Percentiles rank a stretch among this genome's conserved stretches.
Conservation (phyloP, 2,797 vertebrate genomes). For the Anomalospiza imberbis region DNA sequence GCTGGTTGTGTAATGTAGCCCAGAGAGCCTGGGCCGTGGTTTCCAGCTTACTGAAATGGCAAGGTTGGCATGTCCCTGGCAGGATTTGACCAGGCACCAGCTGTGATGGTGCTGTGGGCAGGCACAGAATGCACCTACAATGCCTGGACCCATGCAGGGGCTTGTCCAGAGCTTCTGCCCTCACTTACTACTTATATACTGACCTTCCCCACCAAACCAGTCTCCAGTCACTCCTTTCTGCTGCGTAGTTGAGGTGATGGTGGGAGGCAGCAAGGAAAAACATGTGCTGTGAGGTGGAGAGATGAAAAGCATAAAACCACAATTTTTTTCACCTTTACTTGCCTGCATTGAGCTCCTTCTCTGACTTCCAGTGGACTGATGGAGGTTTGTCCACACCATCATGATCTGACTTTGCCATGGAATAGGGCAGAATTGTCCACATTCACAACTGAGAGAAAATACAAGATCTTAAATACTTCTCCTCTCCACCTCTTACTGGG, state of each 20-base stretch:
- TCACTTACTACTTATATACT: not conserved
- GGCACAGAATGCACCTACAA: not conserved
- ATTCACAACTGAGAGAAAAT: not conserved
- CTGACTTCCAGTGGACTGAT: not conserved
- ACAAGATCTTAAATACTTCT: not conserved
- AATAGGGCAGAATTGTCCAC: not conserved
- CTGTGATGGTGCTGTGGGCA: not conserved
- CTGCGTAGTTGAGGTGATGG: not conserved
- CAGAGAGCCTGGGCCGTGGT: not conserved
- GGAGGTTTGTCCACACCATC: not conserved
- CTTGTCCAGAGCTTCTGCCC: not conserved
- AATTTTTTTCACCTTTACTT: not conserved
- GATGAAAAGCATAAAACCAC: not conserved
- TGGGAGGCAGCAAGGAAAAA: not conserved
- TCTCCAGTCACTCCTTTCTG: not conserved
- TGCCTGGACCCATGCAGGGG: not conserved
- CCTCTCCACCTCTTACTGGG: not conserved
- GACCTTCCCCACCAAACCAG: not conserved
- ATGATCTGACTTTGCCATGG: not conserved
- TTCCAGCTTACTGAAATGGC: accelerated
- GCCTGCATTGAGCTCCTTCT: not conserved
- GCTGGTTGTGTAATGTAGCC: accelerated
- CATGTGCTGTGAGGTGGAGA: not conserved
- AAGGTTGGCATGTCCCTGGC: not conserved
- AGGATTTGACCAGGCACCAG: not conserved